phyloP scores from a whole-genome alignment of 2,113 vertebrate genomes.

The Nibea coibor region DNA sequence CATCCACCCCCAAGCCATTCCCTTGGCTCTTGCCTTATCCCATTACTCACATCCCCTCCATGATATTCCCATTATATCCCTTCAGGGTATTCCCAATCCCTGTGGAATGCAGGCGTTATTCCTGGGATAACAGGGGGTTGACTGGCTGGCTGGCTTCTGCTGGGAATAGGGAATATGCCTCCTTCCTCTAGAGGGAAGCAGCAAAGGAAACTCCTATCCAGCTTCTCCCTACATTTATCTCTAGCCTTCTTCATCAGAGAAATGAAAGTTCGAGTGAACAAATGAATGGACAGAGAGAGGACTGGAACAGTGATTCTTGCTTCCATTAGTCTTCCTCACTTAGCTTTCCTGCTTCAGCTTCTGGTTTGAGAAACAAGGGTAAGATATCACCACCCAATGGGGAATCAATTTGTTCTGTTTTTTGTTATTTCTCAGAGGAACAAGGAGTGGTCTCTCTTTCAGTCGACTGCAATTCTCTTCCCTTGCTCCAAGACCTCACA shows the following conservation, averaged over 20 bases:
- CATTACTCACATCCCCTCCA: slow-evolving; percentile 68
- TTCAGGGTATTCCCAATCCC: slow-evolving; percentile 73
- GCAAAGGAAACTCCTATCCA: slow-evolving; percentile 24
- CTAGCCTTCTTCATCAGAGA: slow-evolving; percentile 41
- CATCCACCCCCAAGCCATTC: slow-evolving; percentile 25
- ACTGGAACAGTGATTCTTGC: neutral
- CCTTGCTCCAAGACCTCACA: slow-evolving; percentile 14
- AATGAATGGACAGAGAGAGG: slow-evolving; percentile 24
- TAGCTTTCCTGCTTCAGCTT: slow-evolving; percentile 6
- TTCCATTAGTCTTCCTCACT: slow-evolving; percentile 17
- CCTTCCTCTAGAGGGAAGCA: slow-evolving; percentile 35
- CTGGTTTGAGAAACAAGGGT: slow-evolving; percentile 31
- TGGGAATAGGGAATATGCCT: slow-evolving; percentile 61
- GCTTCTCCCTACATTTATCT: slow-evolving; percentile 47
- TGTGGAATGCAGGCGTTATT: slow-evolving; percentile 58
- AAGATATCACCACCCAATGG: slow-evolving; percentile 24
- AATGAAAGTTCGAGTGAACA: slow-evolving; percentile 41
- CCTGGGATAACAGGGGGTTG: slow-evolving; percentile 66
- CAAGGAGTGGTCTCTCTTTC: slow-evolving; percentile 12
- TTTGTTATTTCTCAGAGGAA: slow-evolving; percentile 33
- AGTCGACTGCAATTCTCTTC: slow-evolving; percentile 11
- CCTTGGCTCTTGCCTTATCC: slow-evolving; percentile 62
- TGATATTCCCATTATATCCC: slow-evolving; percentile 76
- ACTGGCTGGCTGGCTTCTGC: slow-evolving; percentile 57
- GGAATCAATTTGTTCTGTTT: slow-evolving; percentile 36